Evolutionary conservation across 2,888 invertebrate species (phyloP), one percentile per base, ranked within the genome.

Genomic region (Gymnocheta viridis): DNA sequence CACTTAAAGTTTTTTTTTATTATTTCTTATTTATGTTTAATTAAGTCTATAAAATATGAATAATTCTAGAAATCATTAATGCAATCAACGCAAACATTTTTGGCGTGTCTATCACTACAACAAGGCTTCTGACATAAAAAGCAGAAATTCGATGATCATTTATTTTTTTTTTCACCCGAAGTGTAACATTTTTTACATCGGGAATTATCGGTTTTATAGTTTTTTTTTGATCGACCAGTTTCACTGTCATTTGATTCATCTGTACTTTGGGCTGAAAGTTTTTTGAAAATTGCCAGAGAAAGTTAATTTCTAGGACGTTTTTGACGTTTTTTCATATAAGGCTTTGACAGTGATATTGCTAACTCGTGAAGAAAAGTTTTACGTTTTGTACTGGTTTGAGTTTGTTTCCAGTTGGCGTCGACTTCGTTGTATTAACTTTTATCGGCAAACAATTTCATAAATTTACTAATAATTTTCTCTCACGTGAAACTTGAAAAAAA

Each of bases 301-400:
- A 41, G 62, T 41, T 62, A 24, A 62, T 44, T 62, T 44, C 62
- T 41, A 10, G 44, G 27, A 27, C n/a, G 41, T 62, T n/a, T n/a
- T n/a, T n/a, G n/a, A n/a, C n/a, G n/a, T n/a, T 62, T 62, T 41
- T 27, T 24, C n/a, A 62, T 62, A 44, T 44, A 62, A 27, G 41
- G 41, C n/a, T n/a, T 41, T 62, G 62, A 6, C 29, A 62, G 62
- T 41, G 62, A 62, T 62, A 62, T 27, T 44, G 27, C 29, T 6
- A 54, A 29, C 14, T 54, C 29, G 14, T 51, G 51, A 5, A 24
- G 24, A 51, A 51, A 51, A 51, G 9, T 12, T 14, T 51, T 51
- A 51, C 24, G 24, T 51, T 51, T 51, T 29, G 54, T 54, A 54
- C 6, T 29, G 4, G 14, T 29, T 24, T 51, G 51, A 51, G 51